Evolutionary conservation across 2,888 invertebrate genomes (phyloP), one percentile per base, ranked within the genome.

Genomic region (Strigamia crassipes): DNA sequence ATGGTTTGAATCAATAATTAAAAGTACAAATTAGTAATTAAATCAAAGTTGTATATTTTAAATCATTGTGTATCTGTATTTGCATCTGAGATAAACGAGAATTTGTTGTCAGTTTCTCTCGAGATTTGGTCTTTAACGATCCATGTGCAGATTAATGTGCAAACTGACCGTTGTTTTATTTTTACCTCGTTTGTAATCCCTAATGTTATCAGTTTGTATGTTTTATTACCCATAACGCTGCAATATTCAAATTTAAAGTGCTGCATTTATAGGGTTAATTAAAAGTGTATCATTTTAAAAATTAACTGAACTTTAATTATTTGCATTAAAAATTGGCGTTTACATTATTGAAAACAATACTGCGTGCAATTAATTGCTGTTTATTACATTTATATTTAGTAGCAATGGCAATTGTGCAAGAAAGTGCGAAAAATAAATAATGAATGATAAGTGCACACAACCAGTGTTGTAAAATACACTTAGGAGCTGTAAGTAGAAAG

Each of bases 1-100:
- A 66, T 18, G 8, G 61, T 15, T 12, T 66, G 6, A 66, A 21
- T 66, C 61, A 8, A 66, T 66, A 66, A 66, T 66, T 66, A 66
- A 66, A 18, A 5, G n/a, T 66, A 66, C 21, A n/a, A 66, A 66
- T 66, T 66, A 66, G n/a, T 66, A 66, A 66, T 66, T 66, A 66
- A 66, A 66, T 66, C 61, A 66, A 66, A 66, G 61, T n/a, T 66
- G 61, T 18, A 23, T 23, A 66, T 66, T 66, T 66, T 66, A 66
- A 66, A 66, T 66, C 61, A 66, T 12, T 23, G 1, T 21, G 6
- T 23, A 23, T 23, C 18, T 66, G 18, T 66, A 23, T 66, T 66
- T 66, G 61, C 23, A 66, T 66, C 61, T 66, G 61, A 66, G 61
- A 66, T 66, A 66, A 66, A 23, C 21, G 61, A 12, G 21, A 21